These are phyloP conservation scores for Antheraea yamamai DNA, from an alignment of 2,888 invertebrate species.

Conservation along the genomic window DNA sequence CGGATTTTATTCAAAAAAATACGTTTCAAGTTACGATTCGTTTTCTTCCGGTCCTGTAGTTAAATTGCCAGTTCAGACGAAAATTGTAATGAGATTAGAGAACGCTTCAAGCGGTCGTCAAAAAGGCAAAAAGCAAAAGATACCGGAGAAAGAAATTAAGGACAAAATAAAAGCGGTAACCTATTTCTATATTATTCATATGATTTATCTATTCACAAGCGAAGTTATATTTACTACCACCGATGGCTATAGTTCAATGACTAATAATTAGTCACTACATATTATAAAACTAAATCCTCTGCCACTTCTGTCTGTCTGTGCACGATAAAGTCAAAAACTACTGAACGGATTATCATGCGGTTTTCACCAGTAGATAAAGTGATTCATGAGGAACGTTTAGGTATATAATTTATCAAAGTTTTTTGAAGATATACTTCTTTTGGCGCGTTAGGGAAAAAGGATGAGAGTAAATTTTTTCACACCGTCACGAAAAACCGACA, in stretches of 20 bases:
- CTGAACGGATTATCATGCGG: too few species aligned
- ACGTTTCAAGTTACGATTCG: constrained; percentile 29
- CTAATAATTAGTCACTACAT: too few species aligned
- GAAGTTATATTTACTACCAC: background rate
- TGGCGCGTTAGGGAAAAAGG: too few species aligned
- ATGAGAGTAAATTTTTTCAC: too few species aligned
- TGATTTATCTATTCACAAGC: background rate
- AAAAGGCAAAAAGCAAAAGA: constrained; percentile 32
- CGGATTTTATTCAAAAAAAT: constrained; percentile 15
- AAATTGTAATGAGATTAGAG: constrained; percentile 58
- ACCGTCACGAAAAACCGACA: too few species aligned
- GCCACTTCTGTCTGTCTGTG: too few species aligned
- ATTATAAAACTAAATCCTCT: too few species aligned
- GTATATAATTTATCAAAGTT: too few species aligned
- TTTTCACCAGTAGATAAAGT: too few species aligned
- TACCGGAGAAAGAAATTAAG: constrained; percentile 37
- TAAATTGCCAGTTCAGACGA: constrained; percentile 57
- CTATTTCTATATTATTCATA: constrained; percentile 15
- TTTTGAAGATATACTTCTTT: too few species aligned
- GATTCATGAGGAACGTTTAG: too few species aligned
- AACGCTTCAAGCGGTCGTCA: constrained; percentile 29
- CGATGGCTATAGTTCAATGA: background rate
- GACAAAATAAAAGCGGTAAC: constrained; percentile 57
- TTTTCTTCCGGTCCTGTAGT: constrained; percentile 56
- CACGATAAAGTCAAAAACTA: too few species aligned